Conservation (phyloP, 2,888 invertebrate species). For the Pachliopta kotzebuea region DNA sequence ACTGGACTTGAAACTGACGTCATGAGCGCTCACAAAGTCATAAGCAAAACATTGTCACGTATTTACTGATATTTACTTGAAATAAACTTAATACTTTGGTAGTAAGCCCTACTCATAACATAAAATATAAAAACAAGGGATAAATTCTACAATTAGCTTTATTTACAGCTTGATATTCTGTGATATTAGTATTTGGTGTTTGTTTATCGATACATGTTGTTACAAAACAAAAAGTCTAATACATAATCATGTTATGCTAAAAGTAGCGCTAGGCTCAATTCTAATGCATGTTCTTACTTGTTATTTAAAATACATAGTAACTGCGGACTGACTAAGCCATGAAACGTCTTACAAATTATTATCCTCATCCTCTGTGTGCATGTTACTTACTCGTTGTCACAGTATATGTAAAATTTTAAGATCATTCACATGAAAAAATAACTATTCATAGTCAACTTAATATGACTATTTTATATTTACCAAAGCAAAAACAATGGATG, state of each 20-base stretch:
- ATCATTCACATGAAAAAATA: too few relatives aligned
- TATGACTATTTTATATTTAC: too few relatives aligned
- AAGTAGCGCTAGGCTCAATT: not conserved
- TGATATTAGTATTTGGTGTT: too few relatives aligned
- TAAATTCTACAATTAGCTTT: too few relatives aligned
- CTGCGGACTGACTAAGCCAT: constrained; percentile 40
- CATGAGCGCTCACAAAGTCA: constrained; percentile 41
- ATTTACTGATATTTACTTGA: constrained; percentile 27
- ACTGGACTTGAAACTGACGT: constrained; percentile 48
- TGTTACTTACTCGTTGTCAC: constrained; percentile 33
- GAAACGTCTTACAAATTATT: constrained; percentile 49
- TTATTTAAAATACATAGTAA: constrained; percentile 29
- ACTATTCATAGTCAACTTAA: too few relatives aligned
- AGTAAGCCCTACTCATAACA: not conserved
- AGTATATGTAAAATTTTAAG: constrained; percentile 34
- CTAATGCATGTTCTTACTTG: constrained; percentile 5
- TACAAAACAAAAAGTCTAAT: not conserved
- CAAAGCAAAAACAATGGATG: too few relatives aligned
- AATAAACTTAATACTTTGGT: not conserved
- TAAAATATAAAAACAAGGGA: not conserved
- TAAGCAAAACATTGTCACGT: constrained; percentile 39
- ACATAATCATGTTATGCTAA: not conserved
- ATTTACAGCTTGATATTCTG: too few relatives aligned
- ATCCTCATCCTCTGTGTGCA: constrained; percentile 44
- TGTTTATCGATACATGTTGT: too few relatives aligned